These are phyloP conservation scores for Chamaetylas fuelleborni DNA, from an alignment of 2,113 vertebrate genomes.

Conservation along the genomic window DNA sequence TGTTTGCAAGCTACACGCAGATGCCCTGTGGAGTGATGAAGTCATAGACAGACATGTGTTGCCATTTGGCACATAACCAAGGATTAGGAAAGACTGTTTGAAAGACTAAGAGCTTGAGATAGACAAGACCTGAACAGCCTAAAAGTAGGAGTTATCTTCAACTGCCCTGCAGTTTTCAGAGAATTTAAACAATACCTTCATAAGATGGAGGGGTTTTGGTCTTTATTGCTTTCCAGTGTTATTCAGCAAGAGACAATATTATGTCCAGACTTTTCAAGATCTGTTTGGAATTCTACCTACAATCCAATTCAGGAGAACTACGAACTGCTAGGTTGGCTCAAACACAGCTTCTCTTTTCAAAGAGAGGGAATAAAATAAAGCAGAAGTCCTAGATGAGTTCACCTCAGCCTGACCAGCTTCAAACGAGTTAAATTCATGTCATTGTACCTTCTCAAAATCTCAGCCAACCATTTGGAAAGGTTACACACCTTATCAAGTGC, in stretches of 20 bases:
- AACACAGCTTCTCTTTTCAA: background rate
- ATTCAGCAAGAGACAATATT: background rate
- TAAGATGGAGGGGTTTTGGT: background rate
- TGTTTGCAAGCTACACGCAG: conserved; percentile 57
- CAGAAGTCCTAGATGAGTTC: background rate
- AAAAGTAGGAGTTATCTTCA: background rate
- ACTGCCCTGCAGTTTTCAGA: background rate
- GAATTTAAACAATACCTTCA: background rate
- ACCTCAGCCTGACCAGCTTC: background rate
- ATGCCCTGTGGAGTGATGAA: conserved; percentile 49
- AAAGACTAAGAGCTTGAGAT: background rate
- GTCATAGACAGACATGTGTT: conserved; percentile 42
- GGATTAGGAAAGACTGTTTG: conserved; percentile 21
- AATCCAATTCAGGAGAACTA: background rate
- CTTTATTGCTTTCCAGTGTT: background rate
- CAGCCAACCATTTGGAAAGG: background rate
- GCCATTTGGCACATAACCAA: background rate
- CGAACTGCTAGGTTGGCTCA: background rate
- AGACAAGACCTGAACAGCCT: background rate
- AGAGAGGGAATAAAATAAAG: background rate
- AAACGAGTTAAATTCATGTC: conserved; percentile 7
- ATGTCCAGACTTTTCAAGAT: background rate
- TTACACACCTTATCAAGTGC: background rate
- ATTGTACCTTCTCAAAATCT: background rate
- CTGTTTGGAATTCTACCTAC: background rate